Evolutionary conservation across 2,797 vertebrate genomes (phyloP).

Genomic region (Sus cebifrons): DNA sequence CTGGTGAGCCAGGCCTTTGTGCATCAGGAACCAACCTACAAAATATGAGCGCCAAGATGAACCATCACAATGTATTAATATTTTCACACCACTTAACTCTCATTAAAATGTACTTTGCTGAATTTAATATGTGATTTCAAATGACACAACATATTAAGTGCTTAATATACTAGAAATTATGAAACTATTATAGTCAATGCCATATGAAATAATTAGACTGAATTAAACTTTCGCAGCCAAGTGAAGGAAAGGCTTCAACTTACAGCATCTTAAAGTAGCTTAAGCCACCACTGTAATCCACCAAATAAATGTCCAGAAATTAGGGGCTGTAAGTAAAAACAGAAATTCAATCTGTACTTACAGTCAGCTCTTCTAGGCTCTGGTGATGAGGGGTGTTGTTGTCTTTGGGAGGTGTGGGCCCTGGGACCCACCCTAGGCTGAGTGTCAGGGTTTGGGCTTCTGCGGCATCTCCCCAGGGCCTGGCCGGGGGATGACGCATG

Average conservation of each 20-base stretch:
- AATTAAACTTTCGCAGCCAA: conserved; percentile 88
- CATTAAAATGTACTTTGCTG: conserved; percentile 94
- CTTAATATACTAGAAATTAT: conserved; percentile 95
- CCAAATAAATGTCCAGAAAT: conserved; percentile 80
- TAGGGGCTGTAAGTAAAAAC: conserved; percentile 84
- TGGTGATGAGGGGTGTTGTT: background rate
- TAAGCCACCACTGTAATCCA: conserved; percentile 52
- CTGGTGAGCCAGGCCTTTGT: conserved; percentile 37
- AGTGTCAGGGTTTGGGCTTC: background rate
- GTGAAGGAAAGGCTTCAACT: conserved; percentile 86
- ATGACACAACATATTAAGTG: conserved; percentile 94
- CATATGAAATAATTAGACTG: conserved; percentile 92
- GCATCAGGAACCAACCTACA: conserved; percentile 38
- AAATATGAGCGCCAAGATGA: conserved; percentile 66
- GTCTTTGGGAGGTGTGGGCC: background rate
- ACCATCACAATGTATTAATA: conserved; percentile 85
- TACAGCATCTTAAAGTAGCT: conserved; percentile 68
- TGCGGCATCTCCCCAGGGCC: background rate
- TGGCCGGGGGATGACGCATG: background rate
- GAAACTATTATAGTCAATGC: conserved; percentile 90
- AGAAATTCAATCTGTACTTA: conserved; percentile 63
- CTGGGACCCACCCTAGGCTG: background rate
- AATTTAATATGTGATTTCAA: conserved; percentile 92
- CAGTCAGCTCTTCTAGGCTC: background rate
- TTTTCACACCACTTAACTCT: conserved; percentile 92